Percentiles rank a stretch among this genome's conserved stretches.
These are phyloP conservation scores for Anisognathus igniventris DNA, from an alignment of 2,797 vertebrate species.

Conservation along the genomic window DNA sequence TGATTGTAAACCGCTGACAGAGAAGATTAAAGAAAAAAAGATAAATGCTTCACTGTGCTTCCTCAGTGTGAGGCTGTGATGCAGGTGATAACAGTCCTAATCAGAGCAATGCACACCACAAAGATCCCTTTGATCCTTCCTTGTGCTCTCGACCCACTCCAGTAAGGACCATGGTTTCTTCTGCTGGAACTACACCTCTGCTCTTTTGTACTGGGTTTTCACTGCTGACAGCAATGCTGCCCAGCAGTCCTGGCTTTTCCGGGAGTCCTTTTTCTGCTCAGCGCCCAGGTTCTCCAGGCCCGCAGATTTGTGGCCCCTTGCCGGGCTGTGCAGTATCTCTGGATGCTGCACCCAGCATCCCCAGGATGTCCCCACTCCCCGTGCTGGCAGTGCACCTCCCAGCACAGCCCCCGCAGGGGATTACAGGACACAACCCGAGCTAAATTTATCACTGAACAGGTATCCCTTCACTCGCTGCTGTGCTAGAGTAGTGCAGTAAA, in stretches of 20 bases:
- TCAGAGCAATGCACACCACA: not conserved
- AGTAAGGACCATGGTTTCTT: accelerated
- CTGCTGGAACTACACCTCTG: not conserved
- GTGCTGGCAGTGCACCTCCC: not conserved
- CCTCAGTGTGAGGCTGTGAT: not conserved
- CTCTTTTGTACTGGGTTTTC: not conserved
- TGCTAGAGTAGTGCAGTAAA: not conserved
- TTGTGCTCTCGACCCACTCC: not conserved
- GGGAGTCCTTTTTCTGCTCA: too few species aligned
- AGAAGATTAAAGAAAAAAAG: not conserved
- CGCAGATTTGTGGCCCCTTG: accelerated
- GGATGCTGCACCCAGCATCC: not conserved
- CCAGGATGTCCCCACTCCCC: accelerated
- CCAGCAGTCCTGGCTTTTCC: not conserved
- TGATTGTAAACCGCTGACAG: not conserved
- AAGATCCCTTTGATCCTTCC: not conserved
- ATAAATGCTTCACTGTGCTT: not conserved
- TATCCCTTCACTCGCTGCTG: not conserved
- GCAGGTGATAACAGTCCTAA: not conserved
- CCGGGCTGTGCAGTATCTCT: accelerated
- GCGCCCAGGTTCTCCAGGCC: not conserved
- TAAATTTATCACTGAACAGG: accelerated
- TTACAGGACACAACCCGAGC: accelerated
- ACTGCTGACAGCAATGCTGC: not conserved
- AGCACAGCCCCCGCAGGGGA: not conserved